phyloP scores from a whole-genome alignment of 2,797 vertebrate genomes.

The Phataginus tricuspis region DNA sequence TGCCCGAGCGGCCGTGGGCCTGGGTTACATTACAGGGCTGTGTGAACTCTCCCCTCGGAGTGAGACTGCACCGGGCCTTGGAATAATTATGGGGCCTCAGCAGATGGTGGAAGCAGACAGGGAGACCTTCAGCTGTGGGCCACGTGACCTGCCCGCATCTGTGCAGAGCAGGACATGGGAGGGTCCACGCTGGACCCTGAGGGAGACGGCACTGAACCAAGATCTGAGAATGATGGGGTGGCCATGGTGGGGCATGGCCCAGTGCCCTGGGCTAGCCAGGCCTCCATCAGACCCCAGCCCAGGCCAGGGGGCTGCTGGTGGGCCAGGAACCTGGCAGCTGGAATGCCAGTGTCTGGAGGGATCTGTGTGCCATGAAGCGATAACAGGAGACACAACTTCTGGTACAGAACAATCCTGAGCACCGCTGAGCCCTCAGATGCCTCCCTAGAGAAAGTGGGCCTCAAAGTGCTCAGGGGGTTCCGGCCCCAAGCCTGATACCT shows the following conservation, averaged over 20 bases:
- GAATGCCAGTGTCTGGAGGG: not conserved
- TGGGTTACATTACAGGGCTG: conserved; percentile 59
- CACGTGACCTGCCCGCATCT: conserved; percentile 77
- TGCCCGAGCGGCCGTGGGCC: conserved; percentile 68
- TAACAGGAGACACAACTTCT: not conserved
- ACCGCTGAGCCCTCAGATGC: not conserved
- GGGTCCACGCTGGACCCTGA: not conserved
- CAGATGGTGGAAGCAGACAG: conserved; percentile 81
- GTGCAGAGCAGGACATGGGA: conserved; percentile 78
- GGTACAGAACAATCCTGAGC: not conserved
- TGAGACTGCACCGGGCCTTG: conserved; percentile 74
- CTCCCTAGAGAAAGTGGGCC: not conserved
- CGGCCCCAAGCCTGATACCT: not conserved
- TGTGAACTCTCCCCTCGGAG: conserved; percentile 73
- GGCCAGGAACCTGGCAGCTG: not conserved
- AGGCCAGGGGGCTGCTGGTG: not conserved
- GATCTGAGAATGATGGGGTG: not conserved
- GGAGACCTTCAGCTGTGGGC: conserved; percentile 81
- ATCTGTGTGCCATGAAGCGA: not conserved
- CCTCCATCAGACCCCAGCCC: not conserved
- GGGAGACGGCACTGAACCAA: conserved; percentile 50
- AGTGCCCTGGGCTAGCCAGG: not conserved
- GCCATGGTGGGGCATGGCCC: not conserved
- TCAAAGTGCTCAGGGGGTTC: not conserved
- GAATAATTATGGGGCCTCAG: conserved; percentile 83